Conservation (phyloP, 2,888 invertebrate genomes). For the Orthonychiurus folsomi region DNA sequence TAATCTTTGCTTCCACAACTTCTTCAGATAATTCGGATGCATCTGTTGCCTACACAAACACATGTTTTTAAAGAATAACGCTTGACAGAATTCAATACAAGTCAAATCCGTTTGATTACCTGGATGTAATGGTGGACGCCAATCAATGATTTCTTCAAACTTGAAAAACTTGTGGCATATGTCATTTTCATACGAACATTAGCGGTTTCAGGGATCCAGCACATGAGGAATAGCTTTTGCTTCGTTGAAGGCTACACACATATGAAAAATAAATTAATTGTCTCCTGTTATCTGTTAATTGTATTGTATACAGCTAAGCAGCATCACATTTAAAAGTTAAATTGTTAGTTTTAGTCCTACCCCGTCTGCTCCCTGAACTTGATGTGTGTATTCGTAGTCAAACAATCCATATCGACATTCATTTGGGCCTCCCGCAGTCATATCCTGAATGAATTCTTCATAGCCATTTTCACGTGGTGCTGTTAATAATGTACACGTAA, state of each 20-base stretch:
- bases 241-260: constrained; percentile 72
- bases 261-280: constrained; percentile 16
- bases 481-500: neutral
- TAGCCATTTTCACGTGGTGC: constrained; percentile 70
- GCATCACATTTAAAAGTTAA: neutral
- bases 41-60: constrained; percentile 66
- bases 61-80: neutral
- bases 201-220: constrained; percentile 97
- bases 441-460: constrained; percentile 84
- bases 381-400: constrained; percentile 96
- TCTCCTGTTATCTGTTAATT: neutral
- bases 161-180: constrained; percentile 90
- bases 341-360: constrained; percentile 42
- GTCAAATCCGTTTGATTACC: constrained; percentile 41
- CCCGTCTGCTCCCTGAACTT: constrained; percentile 92
- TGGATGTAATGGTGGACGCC: constrained; percentile 95
- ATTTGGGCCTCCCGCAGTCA: constrained; percentile 80
- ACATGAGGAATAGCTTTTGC: constrained; percentile 95
- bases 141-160: constrained; percentile 90
- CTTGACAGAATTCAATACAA: neutral
- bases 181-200: constrained; percentile 76
- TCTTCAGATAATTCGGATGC: constrained; percentile 87
- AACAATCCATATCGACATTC: constrained; percentile 98
- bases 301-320: neutral
- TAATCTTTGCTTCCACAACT: constrained; percentile 85